Evolutionary conservation across 2,797 vertebrate genomes (phyloP), one percentile per base, ranked within the genome.

Genomic region (Echeneis naucrates): DNA sequence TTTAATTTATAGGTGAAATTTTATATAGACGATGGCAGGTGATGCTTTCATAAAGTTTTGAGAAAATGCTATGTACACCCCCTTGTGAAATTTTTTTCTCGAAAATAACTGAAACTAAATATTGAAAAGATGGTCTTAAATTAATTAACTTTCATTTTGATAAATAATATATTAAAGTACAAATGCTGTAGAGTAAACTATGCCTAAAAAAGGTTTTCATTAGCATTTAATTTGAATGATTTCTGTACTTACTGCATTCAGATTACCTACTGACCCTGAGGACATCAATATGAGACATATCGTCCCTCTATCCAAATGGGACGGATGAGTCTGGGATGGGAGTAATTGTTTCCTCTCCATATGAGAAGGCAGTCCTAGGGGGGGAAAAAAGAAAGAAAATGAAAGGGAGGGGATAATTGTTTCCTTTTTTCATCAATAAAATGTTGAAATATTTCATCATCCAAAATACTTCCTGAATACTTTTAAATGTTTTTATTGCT

Each of bases 221-320:
- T n/a, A n/a, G n/a, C n/a, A n/a, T n/a, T n/a, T n/a, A n/a, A n/a
- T n/a, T n/a, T 27, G 55, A 32, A 27, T 12, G 5, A 27, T 30
- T 38, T 26, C 21, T 53, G 6, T 52, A 78, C 67, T 75, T n/a
- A 75, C 70, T 51, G 59, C 68, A 76, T 26, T 52, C 1, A 0
- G 75, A 78, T 6, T 83, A 48, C 9, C 3, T 72, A 5, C 78
- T 84, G 68, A 84, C 14, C 24, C 59, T 78, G n/a, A 72, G 55
- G 16, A 84, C 55, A 21, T 84, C 63, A 8, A 47, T 65, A 4
- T 72, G 13, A 27, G 78, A 81, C 72, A 81, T 84, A 0, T n/a
- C 32, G 1, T 65, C 13, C 38, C 67, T 64, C 44, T 79, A 59
- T 21, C 72, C 68, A 17, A 71, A 24, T 2, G 42, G 53, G 17